Base-by-base conservation (phyloP, 1,140 invertebrate species). In the Hyles euphorbiae region DNA sequence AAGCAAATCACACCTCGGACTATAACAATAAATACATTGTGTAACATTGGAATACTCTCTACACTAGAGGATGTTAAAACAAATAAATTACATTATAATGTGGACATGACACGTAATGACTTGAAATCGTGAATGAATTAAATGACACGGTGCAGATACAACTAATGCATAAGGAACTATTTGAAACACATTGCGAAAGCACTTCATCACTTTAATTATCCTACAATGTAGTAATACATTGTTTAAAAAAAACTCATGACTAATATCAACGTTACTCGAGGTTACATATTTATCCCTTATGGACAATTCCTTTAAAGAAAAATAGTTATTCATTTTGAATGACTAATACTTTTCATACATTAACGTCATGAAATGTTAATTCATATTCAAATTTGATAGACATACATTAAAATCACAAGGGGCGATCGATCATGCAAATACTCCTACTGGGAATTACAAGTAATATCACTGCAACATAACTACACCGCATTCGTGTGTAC, bases 1-100 rank as follows among this genome's bases (percentile, higher is more conserved):
- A 73, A 77, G 76, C 70, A 74, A 72, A 75, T 73, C 79, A 81
- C 76, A 75, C 72, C 59, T 70, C 65, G 61, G 66, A 75, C 70
- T 78, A 67, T 67, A 83, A 81, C 78, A 83, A 85, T 80, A 85
- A 87, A 84, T 82, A 87, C 76, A 80, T 78, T 64, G 65, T 60
- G 63, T 78, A 80, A 80, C 73, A 81, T 74, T 77, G 80, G 74
- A 81, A 83, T 79, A 78, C 61, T 69, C 53, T 61, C 76, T 77
- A 83, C 61, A 34, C 74, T 80, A 79, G 58, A 66, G 70, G 36
- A 71, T 70, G 56, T 56, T 53, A 65, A 70, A 70, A 74, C 62
- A 72, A 72, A 75, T 74, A 74, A 79, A 79, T 74, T 71, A 71
- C 58, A 56, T 68, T 60, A 61, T 53, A 53, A 67, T 48, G 45